Evolutionary conservation across 23 tunicate genomes (phyloP).

Genomic region (Diplosoma virens): DNA sequence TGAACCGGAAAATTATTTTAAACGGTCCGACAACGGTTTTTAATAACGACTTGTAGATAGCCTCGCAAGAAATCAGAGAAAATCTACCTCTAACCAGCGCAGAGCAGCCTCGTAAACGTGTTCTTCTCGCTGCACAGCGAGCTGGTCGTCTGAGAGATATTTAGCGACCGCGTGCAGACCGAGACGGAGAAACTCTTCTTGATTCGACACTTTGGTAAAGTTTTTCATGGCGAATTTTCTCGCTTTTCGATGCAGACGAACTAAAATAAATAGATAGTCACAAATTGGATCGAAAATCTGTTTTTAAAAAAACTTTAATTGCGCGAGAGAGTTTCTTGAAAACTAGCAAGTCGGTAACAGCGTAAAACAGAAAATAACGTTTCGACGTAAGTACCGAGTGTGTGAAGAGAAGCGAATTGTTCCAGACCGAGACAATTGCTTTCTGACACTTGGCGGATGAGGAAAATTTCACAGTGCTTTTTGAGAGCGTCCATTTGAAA

Average conservation of each 20-base stretch:
- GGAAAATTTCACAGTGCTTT: slow-evolving; percentile 62
- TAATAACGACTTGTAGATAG: too few relatives aligned
- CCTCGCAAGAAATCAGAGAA: too few relatives aligned
- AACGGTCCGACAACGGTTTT: too few relatives aligned
- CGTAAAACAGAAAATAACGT: background rate
- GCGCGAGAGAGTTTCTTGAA: background rate
- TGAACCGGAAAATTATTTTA: too few relatives aligned
- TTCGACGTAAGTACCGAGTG: slow-evolving; percentile 42
- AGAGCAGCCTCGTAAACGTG: slow-evolving; percentile 78
- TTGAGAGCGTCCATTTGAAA: slow-evolving; percentile 76
- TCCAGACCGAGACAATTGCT: slow-evolving; percentile 72
- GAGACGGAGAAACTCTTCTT: slow-evolving; percentile 79
- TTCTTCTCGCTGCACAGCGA: slow-evolving; percentile 68
- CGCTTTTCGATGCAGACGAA: slow-evolving; percentile 51
- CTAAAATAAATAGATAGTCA: background rate
- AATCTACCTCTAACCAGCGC: slow-evolving; percentile 68
- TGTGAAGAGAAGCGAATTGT: slow-evolving; percentile 79
- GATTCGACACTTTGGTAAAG: slow-evolving; percentile 67
- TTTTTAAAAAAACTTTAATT: background rate
- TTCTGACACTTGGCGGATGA: slow-evolving; percentile 63
- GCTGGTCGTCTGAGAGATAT: slow-evolving; percentile 60
- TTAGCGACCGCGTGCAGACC: slow-evolving; percentile 30
- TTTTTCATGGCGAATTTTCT: slow-evolving; percentile 51
- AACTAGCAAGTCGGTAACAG: background rate
- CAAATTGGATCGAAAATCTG: background rate